Evolutionary conservation across 2,113 vertebrate species (phyloP), one percentile per base, ranked within the genome.

Genomic region (Puffinus mauretanicus): DNA sequence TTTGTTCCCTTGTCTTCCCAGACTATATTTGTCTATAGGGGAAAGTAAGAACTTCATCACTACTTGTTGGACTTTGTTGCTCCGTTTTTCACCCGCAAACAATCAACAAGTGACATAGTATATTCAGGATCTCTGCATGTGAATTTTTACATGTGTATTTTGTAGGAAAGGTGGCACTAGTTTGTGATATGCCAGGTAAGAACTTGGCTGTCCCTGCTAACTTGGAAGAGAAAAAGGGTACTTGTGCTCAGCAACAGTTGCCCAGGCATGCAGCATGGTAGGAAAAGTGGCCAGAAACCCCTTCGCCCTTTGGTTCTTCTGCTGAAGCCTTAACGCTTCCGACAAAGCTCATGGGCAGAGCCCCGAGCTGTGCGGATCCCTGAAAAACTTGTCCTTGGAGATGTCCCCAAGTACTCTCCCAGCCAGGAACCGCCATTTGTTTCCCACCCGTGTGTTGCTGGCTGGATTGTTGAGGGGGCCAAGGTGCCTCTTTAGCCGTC

Each of bases 1-100:
- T 58, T 21, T 34, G 32, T 19, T 58, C 32, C 36, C 36, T 38
- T 38, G 36, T 38, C 36, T 38, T 38, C 36, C 8, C 36, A 38
- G 36, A 38, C 36, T 38, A 38, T 38, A 97, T 99, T 99, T 98
- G 99, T 99, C 65, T 99, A 99, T 97, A 98, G 99, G 94, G 99
- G 99, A 95, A 99, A 99, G 99, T 99, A 55, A 77, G 82, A 85
- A 44, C 8, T 65, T 76, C 22, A 88, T 2, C 11, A 8, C 52
- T 87, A 15, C n/a, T 82, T 22, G 7, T 0, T 61, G 49, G 27
- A 42, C 82, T 69, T 82, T 13, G 9, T 71, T 73, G 27, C 27
- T 81, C 4, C 11, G 51, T 81, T 81, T 92, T 55, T 55, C n/a
- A 80, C 38, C 36, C 3, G 6, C 25, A 81, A 34, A 32, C 0